phyloP scores from a whole-genome alignment of 2,888 invertebrate genomes.

The Tridacna crocea region DNA sequence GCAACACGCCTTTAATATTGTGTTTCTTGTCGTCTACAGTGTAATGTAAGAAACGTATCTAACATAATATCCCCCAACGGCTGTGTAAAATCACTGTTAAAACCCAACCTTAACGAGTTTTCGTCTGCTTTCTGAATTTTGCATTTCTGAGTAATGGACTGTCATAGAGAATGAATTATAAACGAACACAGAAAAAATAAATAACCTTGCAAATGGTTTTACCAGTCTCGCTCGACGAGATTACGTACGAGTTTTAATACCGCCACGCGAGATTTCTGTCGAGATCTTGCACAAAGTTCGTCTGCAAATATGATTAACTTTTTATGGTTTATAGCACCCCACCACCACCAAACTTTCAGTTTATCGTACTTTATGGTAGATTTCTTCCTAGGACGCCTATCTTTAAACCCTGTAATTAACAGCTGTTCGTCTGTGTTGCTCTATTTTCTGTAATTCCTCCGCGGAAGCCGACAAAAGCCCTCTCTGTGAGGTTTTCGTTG shows the following conservation, averaged over 20 bases:
- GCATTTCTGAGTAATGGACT: constrained; percentile 18
- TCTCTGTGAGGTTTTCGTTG: no score
- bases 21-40: no score
- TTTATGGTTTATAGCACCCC: constrained; percentile 9
- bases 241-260: constrained; percentile 12
- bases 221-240: constrained; percentile 12
- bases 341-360: constrained; percentile 11
- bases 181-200: constrained; percentile 12
- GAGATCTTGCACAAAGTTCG: constrained; percentile 2
- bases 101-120: neutral
- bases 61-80: no score
- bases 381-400: constrained; percentile 12
- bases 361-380: constrained; percentile 15
- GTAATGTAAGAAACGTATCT: no score
- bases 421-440: neutral
- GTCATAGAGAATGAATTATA: constrained; percentile 18
- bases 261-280: constrained; percentile 14
- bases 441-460: no score
- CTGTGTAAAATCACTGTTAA: no score
- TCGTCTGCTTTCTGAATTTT: constrained; percentile 20
- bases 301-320: constrained; percentile 17
- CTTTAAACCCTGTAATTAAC: neutral
- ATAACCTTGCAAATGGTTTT: neutral
- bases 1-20: no score
- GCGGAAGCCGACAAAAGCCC: no score